Base-by-base conservation (phyloP, 2,888 invertebrate species). In the Sipunculus nudus region DNA sequence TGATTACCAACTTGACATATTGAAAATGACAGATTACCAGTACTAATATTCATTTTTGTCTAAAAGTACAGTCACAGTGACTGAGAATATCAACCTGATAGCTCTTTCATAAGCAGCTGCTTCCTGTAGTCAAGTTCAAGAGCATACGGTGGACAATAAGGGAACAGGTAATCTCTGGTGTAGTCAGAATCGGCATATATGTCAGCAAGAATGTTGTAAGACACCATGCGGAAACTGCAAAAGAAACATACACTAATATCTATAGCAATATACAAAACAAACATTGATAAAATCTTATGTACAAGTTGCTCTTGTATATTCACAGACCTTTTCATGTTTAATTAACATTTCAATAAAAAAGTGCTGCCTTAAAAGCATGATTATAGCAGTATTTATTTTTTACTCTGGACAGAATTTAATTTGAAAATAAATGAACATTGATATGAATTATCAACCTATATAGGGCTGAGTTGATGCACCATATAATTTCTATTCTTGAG, bases 161-260 rank as follows among this genome's bases (percentile, higher is more conserved):
- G 90, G 84, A 91, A 92, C 1, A 96, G 85, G 53, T 88, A 86
- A 52, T 86, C 87, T 75, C 91, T 87, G 0, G 92, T 89, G 78
- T 87, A 88, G 65, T 92, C 92, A 0, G 93, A 91, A 80, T 94
- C 93, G 63, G 94, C 91, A 83, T 96, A 98, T 28, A 92, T 83
- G 85, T 95, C 93, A 3, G 97, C 96, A 71, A 98, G 85, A 72
- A 96, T 89, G 80, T 97, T 97, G 79, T 97, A 97, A 0, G 90
- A 88, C 3, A 94, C 88, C 62, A 95, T 88, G 49, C 97, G 88
- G 75, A 94, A 89, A 75, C 84, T 83, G 72, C 53, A 65, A 75
- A 57, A 53, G 70, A 49, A 16, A 19, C 13, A 49, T 31, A 16
- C n/a, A 43, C 10, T 8, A 13, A 43, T 19, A 43, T 8, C 13